These are phyloP conservation scores for Unio pictorum DNA, from an alignment of 2,888 invertebrate species.

Conservation along the genomic window DNA sequence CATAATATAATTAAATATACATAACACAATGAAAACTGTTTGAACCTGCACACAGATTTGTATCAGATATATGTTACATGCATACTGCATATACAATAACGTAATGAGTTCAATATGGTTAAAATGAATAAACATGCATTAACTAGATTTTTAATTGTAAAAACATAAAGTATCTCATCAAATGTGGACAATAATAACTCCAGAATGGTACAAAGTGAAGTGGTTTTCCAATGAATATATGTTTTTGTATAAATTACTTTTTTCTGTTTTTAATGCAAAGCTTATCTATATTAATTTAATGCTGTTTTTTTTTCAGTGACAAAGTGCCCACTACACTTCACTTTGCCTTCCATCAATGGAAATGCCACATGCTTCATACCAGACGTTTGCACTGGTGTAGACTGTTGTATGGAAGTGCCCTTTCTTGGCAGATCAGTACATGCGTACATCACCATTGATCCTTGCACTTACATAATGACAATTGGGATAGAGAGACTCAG, in stretches of 20 bases:
- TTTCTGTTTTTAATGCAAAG: not conserved
- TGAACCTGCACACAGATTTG: no score
- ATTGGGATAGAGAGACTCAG: slow-evolving; percentile 22
- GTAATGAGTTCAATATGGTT: no score
- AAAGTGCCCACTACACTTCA: slow-evolving; percentile 13
- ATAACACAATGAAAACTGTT: no score
- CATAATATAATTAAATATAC: no score
- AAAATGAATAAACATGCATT: no score
- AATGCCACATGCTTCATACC: slow-evolving; percentile 28
- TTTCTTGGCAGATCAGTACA: slow-evolving; percentile 12
- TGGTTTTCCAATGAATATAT: no score
- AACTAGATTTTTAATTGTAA: no score
- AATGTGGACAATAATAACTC: no score
- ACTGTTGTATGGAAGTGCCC: slow-evolving; percentile 23
- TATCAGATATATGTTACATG: no score
- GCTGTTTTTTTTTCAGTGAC: not conserved
- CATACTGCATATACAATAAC: no score
- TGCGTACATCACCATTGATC: slow-evolving; percentile 10
- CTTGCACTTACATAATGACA: slow-evolving; percentile 12
- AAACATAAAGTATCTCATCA: no score
- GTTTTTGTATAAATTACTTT: not conserved
- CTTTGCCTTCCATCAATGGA: slow-evolving; percentile 8
- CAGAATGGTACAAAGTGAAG: no score
- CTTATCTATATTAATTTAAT: not conserved
- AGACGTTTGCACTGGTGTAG: slow-evolving; percentile 22